Percentiles rank a stretch among this genome's conserved stretches.
phyloP scores from a whole-genome alignment of 2,113 vertebrate genomes.

The Hypomesus transpacificus region DNA sequence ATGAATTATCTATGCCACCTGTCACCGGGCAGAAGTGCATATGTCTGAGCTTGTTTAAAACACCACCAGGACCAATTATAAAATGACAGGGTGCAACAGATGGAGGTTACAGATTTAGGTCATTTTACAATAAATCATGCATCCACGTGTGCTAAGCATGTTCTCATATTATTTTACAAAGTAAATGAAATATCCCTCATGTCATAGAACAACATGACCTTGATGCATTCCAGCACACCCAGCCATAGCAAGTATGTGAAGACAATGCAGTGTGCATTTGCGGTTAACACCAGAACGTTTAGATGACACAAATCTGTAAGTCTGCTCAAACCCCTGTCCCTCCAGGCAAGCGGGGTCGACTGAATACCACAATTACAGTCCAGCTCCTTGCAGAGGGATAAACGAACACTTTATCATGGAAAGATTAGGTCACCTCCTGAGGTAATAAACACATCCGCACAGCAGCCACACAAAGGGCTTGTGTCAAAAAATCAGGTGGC shows the following conservation, averaged over 20 bases:
- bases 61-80: neutral
- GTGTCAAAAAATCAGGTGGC: slow-evolving; percentile 9
- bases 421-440: slow-evolving; percentile 41
- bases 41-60: slow-evolving; percentile 3
- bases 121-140: too few species aligned
- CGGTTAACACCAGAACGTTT: slow-evolving; percentile 22
- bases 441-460: slow-evolving; percentile 22
- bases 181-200: neutral
- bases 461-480: neutral
- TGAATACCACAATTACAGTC: slow-evolving; percentile 18
- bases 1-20: slow-evolving; percentile 39
- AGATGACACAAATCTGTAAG: slow-evolving; percentile 47
- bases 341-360: neutral
- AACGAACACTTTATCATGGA: slow-evolving; percentile 39
- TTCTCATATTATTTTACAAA: neutral
- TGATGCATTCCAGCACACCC: slow-evolving; percentile 12
- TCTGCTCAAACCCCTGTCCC: slow-evolving; percentile 23
- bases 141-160: neutral
- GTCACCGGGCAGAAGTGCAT: neutral
- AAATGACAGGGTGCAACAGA: neutral
- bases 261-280: slow-evolving; percentile 13
- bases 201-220: too few species aligned
- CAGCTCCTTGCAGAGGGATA: slow-evolving; percentile 9
- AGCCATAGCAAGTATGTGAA: neutral
- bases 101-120: neutral